These are phyloP conservation scores for Malacoctenus gilli DNA, from an alignment of 2,797 vertebrate species.

Conservation along the genomic window DNA sequence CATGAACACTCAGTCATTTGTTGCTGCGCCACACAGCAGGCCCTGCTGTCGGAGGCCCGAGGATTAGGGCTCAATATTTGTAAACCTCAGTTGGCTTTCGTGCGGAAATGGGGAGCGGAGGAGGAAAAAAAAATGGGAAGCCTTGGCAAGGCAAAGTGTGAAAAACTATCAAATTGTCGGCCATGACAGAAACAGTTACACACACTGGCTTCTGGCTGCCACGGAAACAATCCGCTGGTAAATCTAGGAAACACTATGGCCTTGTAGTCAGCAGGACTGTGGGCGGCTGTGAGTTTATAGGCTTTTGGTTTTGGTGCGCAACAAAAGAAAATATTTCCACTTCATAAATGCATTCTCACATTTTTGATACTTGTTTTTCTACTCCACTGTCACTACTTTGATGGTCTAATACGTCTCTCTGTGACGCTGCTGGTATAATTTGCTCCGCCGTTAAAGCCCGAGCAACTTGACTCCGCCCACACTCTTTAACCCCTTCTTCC, in stretches of 20 bases:
- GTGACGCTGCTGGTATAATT: constrained; percentile 34
- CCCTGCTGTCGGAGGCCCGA: constrained; percentile 64
- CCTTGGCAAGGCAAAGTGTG: constrained; percentile 80
- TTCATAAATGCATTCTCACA: constrained; percentile 38
- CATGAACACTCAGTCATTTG: constrained; percentile 77
- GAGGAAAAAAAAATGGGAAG: constrained; percentile 77
- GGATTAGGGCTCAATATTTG: constrained; percentile 79
- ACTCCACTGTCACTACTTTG: constrained; percentile 12
- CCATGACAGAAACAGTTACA: constrained; percentile 81
- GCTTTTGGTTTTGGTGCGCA: constrained; percentile 23
- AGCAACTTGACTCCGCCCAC: constrained; percentile 46
- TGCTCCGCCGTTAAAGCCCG: constrained; percentile 32
- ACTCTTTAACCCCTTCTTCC: constrained; percentile 56
- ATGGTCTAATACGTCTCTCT: constrained; percentile 29
- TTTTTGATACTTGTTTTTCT: constrained; percentile 33
- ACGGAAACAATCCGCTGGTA: constrained; percentile 77
- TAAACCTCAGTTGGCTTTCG: constrained; percentile 76
- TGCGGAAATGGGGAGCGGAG: constrained; percentile 71
- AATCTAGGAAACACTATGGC: constrained; percentile 73
- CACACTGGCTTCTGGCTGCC: constrained; percentile 76
- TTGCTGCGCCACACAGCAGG: constrained; percentile 71
- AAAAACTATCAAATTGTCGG: constrained; percentile 83
- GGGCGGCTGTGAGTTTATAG: constrained; percentile 49
- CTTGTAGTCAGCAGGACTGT: constrained; percentile 64
- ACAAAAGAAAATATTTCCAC: constrained; percentile 39